A percentile compares a stretch with the other conserved stretches of the same genome.
These are phyloP conservation scores for Nerophis ophidion DNA, from an alignment of 2,113 vertebrate genomes.

Conservation along the genomic window DNA sequence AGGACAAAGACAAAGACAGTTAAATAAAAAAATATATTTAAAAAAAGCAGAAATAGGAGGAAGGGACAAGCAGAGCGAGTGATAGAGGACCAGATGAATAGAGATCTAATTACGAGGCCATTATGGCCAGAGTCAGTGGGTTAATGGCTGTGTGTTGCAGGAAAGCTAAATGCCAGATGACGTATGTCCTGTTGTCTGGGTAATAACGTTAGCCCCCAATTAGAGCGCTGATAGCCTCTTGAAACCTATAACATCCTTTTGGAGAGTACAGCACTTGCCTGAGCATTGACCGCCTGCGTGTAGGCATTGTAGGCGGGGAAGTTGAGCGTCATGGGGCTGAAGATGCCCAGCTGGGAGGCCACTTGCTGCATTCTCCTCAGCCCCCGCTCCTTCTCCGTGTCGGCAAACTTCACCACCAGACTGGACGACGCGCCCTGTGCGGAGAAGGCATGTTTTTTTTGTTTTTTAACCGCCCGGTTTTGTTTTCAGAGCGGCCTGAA, in stretches of 20 bases:
- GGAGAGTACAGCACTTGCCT: constrained; percentile 46
- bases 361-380: constrained; percentile 89
- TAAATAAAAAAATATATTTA: neutral
- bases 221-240: constrained; percentile 67
- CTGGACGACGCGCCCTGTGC: constrained; percentile 85
- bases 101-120: constrained; percentile 72
- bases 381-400: constrained; percentile 88
- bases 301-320: constrained; percentile 88
- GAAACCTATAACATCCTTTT: constrained; percentile 68
- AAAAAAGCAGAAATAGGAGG: neutral
- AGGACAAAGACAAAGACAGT: constrained; percentile 11
- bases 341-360: constrained; percentile 85
- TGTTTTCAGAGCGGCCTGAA: neutral
- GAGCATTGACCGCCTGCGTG: constrained; percentile 82
- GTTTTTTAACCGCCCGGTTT: no score
- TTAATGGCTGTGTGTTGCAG: constrained; percentile 70
- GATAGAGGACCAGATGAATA: constrained; percentile 68
- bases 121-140: constrained; percentile 66
- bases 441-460: neutral
- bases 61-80: constrained; percentile 41
- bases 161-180: constrained; percentile 69
- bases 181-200: constrained; percentile 67
- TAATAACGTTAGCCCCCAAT: constrained; percentile 65
- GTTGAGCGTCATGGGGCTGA: constrained; percentile 86
- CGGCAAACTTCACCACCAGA: constrained; percentile 89